Base-by-base conservation (phyloP, 2,797 vertebrate genomes). In the Falco peregrinus region DNA sequence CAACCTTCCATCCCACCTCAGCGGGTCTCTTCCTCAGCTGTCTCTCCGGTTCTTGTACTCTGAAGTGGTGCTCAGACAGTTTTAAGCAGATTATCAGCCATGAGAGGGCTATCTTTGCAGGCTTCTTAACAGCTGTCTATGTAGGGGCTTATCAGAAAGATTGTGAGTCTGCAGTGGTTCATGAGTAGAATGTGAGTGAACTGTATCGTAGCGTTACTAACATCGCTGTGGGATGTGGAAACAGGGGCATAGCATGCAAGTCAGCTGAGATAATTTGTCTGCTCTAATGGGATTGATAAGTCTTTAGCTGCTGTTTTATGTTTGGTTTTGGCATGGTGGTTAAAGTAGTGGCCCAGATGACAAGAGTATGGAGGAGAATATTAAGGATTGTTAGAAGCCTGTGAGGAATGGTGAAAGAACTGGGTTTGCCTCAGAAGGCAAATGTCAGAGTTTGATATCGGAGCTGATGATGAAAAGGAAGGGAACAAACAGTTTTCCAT, bases 201-300 rank as follows among this genome's bases (percentile, higher is more conserved):
- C 80, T 67, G 74, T 37, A 43, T 37, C 76, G 7, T 6, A 33
- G 22, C 0, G 7, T 26, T 56, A 61, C 77, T 31, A 79, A 74
- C 74, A 73, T 90, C 1, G 0, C 77, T 29, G 71, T 35, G 64
- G 78, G 87, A 53, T 93, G 87, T 93, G 89, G 87, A 95, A 95
- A 96, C 79, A 92, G 81, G 11, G 87, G 69, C 84, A 51, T 6
- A 69, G 87, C 64, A 87, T 81, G 79, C 69, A 25, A 92, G 84
- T 65, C 96, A 95, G 57, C 89, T 81, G 94, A 93, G 82, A 69
- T 78, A 14, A 84, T 69, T 71, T 65, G 16, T 60, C 85, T 84
- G 54, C 84, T 83, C 59, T 83, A 92, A 91, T 78, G 47, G 50
- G 91, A 89, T 21, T 61, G 91, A 95, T 96, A 91, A 92, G 76